These are phyloP conservation scores for Naja naja DNA, from an alignment of 2,113 vertebrate genomes.

Conservation along the genomic window DNA sequence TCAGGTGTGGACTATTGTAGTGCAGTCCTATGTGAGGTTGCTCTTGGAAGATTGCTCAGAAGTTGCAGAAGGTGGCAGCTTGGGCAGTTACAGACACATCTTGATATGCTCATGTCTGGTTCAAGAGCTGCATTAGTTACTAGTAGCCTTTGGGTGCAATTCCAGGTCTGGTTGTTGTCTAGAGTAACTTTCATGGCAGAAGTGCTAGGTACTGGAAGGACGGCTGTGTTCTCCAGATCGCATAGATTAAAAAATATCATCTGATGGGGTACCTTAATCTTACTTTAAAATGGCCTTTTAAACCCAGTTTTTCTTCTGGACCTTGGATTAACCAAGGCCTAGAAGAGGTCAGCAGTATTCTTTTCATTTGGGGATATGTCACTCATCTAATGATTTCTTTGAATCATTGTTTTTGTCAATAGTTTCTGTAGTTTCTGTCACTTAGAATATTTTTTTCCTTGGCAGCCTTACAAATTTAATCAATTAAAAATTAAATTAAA, in stretches of 20 bases:
- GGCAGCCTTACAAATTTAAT: neutral
- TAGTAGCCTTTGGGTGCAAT: neutral
- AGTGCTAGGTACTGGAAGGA: neutral
- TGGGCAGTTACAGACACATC: neutral
- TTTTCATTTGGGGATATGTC: neutral
- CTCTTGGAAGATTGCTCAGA: neutral
- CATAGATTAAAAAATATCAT: neutral
- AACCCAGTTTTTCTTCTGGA: neutral
- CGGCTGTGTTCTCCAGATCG: neutral
- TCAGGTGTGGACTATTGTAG: neutral
- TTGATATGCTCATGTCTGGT: neutral
- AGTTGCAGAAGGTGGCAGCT: neutral
- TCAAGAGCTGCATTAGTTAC: neutral
- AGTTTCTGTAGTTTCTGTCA: neutral
- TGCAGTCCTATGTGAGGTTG: neutral
- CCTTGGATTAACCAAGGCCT: neutral
- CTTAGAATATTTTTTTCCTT: neutral
- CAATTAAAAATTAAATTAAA: neutral
- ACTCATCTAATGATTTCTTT: neutral
- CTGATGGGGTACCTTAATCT: neutral
- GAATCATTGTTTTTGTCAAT: neutral
- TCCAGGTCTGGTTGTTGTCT: neutral
- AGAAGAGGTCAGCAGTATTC: neutral
- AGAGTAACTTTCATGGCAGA: neutral
- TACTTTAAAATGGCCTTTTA: neutral